Evolutionary conservation across 2,113 vertebrate species (phyloP).

Genomic region (Aviceda subcristata): DNA sequence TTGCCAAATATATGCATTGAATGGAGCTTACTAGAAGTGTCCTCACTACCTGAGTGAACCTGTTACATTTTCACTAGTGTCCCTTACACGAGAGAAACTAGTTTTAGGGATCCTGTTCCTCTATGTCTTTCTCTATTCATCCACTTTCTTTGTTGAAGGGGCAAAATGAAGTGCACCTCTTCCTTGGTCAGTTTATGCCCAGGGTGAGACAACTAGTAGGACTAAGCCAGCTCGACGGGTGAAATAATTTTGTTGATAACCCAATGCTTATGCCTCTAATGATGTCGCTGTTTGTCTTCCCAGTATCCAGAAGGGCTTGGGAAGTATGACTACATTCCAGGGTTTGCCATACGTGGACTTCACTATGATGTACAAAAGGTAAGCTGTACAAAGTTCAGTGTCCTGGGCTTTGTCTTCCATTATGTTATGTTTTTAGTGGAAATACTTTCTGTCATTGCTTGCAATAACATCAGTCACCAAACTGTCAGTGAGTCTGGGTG

Average conservation of each 20-base stretch:
- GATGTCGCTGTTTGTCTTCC: not conserved
- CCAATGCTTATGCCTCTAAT: not conserved
- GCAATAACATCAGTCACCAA: not conserved
- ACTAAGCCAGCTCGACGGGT: not conserved
- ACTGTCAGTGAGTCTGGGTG: not conserved
- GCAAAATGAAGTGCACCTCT: not conserved
- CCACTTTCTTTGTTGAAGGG: not conserved
- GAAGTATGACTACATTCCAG: slow-evolving; percentile 79
- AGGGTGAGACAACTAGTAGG: not conserved
- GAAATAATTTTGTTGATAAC: not conserved
- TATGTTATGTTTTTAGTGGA: not conserved
- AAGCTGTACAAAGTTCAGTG: not conserved
- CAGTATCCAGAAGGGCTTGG: slow-evolving; percentile 80
- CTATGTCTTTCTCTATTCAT: not conserved
- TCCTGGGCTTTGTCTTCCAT: not conserved
- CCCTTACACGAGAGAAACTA: not conserved
- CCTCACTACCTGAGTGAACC: not conserved
- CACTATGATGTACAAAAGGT: slow-evolving; percentile 84
- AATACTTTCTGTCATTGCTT: not conserved
- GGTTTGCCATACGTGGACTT: slow-evolving; percentile 81
- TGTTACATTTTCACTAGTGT: not conserved
- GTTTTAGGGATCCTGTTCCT: not conserved
- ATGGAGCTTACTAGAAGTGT: not conserved
- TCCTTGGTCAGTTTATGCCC: not conserved
- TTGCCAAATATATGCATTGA: not conserved